Evolutionary conservation across 2,797 vertebrate genomes (phyloP).

Genomic region (Clarias platycephalus): DNA sequence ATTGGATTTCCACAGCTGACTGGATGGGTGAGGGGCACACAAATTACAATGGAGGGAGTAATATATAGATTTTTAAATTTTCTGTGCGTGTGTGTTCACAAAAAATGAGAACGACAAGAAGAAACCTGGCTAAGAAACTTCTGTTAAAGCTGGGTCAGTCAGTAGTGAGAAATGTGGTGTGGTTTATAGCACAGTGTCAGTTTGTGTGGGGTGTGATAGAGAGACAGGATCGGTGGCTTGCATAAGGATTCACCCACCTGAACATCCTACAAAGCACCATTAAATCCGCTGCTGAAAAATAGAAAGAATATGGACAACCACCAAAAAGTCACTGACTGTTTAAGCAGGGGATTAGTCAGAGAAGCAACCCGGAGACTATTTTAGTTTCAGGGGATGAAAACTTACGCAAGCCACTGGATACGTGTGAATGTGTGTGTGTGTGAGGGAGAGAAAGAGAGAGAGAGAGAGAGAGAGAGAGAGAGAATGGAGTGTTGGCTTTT

Average conservation of each 20-base stretch:
- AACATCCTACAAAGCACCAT: background rate
- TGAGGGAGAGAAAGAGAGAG: background rate
- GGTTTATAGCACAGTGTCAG: background rate
- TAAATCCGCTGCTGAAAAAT: background rate
- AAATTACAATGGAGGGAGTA: conserved; percentile 48
- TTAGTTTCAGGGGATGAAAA: background rate
- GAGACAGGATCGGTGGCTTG: background rate
- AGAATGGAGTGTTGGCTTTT: background rate
- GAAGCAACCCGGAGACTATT: background rate
- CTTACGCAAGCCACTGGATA: background rate
- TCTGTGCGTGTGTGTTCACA: background rate
- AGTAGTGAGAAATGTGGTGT: background rate
- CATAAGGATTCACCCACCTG: conserved; percentile 6
- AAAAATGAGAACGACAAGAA: background rate
- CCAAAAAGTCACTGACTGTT: background rate
- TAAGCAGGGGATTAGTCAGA: background rate
- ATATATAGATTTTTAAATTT: too few species aligned
- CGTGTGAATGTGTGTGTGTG: background rate
- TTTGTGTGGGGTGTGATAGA: background rate
- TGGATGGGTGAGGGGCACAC: conserved; percentile 65
- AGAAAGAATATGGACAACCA: background rate
- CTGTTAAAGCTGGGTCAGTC: background rate
- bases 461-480: background rate
- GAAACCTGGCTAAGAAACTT: background rate
- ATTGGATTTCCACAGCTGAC: conserved; percentile 57